phyloP scores from a whole-genome alignment of 2,797 vertebrate genomes.

The Gymnopithys bicolor region DNA sequence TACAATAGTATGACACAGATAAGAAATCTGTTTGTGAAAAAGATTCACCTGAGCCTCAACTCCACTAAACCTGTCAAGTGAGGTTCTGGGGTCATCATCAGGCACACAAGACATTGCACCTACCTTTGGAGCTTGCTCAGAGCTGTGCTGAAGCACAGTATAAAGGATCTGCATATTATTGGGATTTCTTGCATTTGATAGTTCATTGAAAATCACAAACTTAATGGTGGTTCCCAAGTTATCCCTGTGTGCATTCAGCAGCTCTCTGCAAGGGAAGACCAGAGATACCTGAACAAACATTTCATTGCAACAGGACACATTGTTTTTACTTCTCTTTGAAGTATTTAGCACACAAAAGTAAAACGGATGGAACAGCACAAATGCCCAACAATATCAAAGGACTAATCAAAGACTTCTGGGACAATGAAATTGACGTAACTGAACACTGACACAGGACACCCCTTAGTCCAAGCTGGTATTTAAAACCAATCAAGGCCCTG shows the following conservation, averaged over 20 bases:
- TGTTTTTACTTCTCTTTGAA: neutral
- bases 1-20: neutral
- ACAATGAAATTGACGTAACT: neutral
- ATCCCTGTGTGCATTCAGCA: constrained; percentile 92
- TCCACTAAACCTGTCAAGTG: neutral
- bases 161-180: constrained; percentile 99
- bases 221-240: constrained; percentile 96
- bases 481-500: neutral
- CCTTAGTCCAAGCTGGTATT: neutral
- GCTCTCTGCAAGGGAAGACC: constrained; percentile 81
- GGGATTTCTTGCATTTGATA: constrained; percentile 96
- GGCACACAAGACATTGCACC: neutral
- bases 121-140: constrained; percentile 96
- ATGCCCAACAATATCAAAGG: neutral
- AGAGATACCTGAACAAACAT: neutral
- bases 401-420: neutral
- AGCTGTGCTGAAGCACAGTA: constrained; percentile 94
- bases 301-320: neutral
- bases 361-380: neutral
- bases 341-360: neutral
- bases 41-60: neutral
- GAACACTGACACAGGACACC: neutral
- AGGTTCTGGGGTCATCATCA: neutral
- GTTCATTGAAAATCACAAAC: constrained; percentile 96
- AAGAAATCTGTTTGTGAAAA: neutral